Evolutionary conservation across 1,140 invertebrate genomes (phyloP).

Genomic region (Vanessa atalanta): DNA sequence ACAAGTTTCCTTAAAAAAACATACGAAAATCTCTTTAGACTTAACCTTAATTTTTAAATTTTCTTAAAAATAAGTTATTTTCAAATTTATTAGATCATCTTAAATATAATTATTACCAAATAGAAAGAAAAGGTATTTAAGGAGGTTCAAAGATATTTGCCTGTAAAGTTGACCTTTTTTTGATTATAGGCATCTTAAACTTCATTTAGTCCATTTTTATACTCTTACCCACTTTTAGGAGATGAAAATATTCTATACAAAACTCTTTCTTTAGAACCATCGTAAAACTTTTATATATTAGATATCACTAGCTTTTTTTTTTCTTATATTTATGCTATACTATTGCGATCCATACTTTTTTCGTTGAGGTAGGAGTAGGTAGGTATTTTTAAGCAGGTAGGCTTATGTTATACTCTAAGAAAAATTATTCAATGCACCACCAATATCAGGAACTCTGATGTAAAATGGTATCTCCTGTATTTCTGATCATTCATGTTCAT

Average conservation of each 20-base stretch:
- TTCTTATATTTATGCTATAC: neutral
- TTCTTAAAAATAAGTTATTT: too few relatives aligned
- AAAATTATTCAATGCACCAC: too few relatives aligned
- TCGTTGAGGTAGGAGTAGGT: neutral
- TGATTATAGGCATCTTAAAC: slow-evolving; percentile 6
- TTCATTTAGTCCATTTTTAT: slow-evolving; percentile 17
- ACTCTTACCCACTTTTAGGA: slow-evolving; percentile 6
- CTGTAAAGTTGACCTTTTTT: neutral
- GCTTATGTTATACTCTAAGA: too few relatives aligned
- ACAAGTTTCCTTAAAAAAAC: too few relatives aligned
- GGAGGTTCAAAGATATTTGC: neutral
- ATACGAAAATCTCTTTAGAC: too few relatives aligned
- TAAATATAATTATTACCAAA: neutral
- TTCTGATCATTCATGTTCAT: too few relatives aligned
- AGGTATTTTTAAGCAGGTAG: too few relatives aligned
- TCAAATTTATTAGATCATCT: too few relatives aligned
- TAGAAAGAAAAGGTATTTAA: neutral
- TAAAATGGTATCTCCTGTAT: too few relatives aligned
- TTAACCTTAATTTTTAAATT: too few relatives aligned
- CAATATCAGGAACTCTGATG: too few relatives aligned
- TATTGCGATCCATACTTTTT: neutral
- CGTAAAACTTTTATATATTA: slow-evolving; percentile 3
- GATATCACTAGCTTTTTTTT: neutral
- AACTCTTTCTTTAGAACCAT: slow-evolving; percentile 20
- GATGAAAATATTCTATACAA: slow-evolving; percentile 17